Evolutionary conservation across 2,113 vertebrate genomes (phyloP).

Genomic region (Takifugu flavidus): DNA sequence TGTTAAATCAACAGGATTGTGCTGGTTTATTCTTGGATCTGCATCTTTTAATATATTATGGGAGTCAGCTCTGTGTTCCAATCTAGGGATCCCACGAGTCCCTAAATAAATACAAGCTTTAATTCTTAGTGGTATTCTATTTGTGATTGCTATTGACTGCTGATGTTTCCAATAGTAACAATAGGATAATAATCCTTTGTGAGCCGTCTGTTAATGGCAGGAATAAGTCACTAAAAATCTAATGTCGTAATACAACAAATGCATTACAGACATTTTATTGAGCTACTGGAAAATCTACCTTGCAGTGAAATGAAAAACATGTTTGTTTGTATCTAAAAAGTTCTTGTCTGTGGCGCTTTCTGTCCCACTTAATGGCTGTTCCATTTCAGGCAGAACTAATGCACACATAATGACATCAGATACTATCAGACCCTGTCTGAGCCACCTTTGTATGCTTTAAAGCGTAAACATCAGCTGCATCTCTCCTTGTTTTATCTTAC

Average conservation of each 20-base stretch:
- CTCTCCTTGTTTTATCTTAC: slow-evolving; percentile 6
- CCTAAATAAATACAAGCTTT: too few species aligned
- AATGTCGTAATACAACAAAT: neutral
- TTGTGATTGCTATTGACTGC: too few species aligned
- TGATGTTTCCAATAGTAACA: too few species aligned
- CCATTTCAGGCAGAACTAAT: slow-evolving; percentile 26
- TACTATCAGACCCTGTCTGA: slow-evolving; percentile 12
- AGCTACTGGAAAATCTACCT: slow-evolving; percentile 2
- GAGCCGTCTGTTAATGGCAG: neutral
- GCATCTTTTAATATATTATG: too few species aligned
- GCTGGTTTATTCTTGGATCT: too few species aligned
- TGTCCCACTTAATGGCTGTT: slow-evolving; percentile 26
- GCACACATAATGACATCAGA: slow-evolving; percentile 10
- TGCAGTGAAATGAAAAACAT: slow-evolving; percentile 7
- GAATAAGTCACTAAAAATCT: neutral
- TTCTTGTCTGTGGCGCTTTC: slow-evolving; percentile 3
- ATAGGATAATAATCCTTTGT: neutral
- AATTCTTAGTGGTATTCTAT: too few species aligned
- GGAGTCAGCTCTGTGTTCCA: too few species aligned
- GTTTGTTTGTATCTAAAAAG: slow-evolving; percentile 6
- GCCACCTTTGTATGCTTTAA: neutral
- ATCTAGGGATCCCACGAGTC: too few species aligned
- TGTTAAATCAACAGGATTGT: too few species aligned
- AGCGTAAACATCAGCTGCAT: neutral
- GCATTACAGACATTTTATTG: neutral